phyloP scores from a whole-genome alignment of 2,797 vertebrate species.

The Neostethus bicornis region DNA sequence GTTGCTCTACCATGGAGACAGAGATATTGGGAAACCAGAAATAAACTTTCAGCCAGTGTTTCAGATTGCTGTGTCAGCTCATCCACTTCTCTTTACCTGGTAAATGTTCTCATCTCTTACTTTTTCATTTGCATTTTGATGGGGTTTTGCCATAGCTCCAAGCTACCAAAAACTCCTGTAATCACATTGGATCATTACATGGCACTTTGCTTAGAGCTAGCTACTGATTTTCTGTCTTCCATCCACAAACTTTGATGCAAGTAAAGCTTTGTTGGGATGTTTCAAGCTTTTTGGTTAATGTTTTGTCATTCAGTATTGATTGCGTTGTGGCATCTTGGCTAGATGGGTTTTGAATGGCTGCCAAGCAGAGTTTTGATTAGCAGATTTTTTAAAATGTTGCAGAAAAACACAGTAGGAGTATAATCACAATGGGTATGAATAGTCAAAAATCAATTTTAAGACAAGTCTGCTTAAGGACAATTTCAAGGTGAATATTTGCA shows the following conservation, averaged over 20 bases:
- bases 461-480: slow-evolving; percentile 12
- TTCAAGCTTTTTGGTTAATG: slow-evolving; percentile 6
- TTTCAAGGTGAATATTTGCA: neutral
- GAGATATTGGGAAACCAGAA: slow-evolving; percentile 18
- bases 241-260: slow-evolving; percentile 29
- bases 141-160: slow-evolving; percentile 28
- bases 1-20: slow-evolving; percentile 44
- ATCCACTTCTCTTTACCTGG: slow-evolving; percentile 49
- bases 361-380: slow-evolving; percentile 1
- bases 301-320: neutral
- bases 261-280: slow-evolving; percentile 8
- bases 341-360: slow-evolving; percentile 11
- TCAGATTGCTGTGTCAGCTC: slow-evolving; percentile 57
- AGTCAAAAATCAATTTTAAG: neutral
- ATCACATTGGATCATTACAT: slow-evolving; percentile 46
- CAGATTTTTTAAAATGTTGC: neutral
- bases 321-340: slow-evolving; percentile 9
- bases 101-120: slow-evolving; percentile 19
- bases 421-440: neutral
- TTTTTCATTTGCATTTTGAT: slow-evolving; percentile 63
- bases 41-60: slow-evolving; percentile 26
- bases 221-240: slow-evolving; percentile 10
- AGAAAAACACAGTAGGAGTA: neutral
- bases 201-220: slow-evolving; percentile 1
- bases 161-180: slow-evolving; percentile 51